These are phyloP conservation scores for Poliocrania exsul DNA, from an alignment of 2,797 vertebrate species.

Conservation along the genomic window DNA sequence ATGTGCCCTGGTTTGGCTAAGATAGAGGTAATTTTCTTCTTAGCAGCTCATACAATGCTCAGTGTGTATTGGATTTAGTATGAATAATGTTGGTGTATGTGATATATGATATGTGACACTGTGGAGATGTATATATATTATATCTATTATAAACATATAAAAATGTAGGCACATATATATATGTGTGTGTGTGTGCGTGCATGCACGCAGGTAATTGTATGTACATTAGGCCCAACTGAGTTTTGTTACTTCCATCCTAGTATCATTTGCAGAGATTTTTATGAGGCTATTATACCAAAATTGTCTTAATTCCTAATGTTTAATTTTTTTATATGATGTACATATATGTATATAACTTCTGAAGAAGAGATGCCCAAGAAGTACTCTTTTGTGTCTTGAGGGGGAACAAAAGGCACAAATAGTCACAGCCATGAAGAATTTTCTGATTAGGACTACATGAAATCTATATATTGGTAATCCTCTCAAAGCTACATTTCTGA, in stretches of 20 bases:
- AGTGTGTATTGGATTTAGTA: neutral
- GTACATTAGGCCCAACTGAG: neutral
- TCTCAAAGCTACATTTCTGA: neutral
- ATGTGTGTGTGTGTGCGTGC: too few species aligned
- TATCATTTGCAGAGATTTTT: neutral
- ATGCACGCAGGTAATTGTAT: neutral
- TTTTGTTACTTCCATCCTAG: neutral
- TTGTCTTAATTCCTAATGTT: neutral
- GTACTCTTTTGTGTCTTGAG: neutral
- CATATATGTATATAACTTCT: neutral
- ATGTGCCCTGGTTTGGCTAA: neutral
- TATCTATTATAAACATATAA: neutral
- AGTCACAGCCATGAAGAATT: neutral
- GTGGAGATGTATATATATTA: neutral
- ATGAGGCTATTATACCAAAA: neutral
- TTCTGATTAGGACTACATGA: neutral
- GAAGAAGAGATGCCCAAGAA: neutral
- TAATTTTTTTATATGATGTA: neutral
- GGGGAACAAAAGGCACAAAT: neutral
- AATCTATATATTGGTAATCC: neutral
- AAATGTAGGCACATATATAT: neutral
- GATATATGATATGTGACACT: neutral
- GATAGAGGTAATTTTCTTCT: neutral
- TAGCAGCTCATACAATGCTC: neutral
- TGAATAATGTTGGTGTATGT: neutral